Evolutionary conservation across 2,797 vertebrate species (phyloP).

Genomic region (Micropoecilia bifurca): DNA sequence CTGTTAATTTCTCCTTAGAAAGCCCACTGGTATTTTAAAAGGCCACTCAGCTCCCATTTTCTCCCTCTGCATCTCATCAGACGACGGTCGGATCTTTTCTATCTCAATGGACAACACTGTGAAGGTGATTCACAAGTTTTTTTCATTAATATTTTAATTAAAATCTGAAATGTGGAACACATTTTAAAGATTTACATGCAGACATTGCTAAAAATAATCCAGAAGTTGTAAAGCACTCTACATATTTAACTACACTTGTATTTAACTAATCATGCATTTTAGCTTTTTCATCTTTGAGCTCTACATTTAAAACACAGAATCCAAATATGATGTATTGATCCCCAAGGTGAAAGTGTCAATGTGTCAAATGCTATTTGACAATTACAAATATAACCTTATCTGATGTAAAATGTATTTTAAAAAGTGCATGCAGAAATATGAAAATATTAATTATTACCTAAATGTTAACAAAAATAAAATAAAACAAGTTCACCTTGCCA

Average conservation of each 20-base stretch:
- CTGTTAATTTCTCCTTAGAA: conserved; percentile 65
- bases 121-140: conserved; percentile 65
- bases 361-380: too few relatives aligned
- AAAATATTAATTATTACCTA: too few relatives aligned
- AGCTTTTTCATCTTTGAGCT: background rate
- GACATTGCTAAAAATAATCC: background rate
- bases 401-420: too few relatives aligned
- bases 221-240: background rate
- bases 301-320: background rate
- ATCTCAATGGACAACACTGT: conserved; percentile 74
- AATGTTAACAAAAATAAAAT: too few relatives aligned
- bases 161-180: background rate
- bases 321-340: too few relatives aligned
- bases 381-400: too few relatives aligned
- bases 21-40: conserved; percentile 77
- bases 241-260: background rate
- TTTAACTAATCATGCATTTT: background rate
- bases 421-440: too few relatives aligned
- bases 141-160: background rate
- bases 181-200: background rate
- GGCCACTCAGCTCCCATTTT: conserved; percentile 75
- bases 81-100: conserved; percentile 81
- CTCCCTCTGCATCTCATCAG: conserved; percentile 72
- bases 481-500: background rate
- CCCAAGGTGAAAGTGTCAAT: too few relatives aligned